These are phyloP conservation scores for Tragelaphus scriptus DNA, from an alignment of 2,113 vertebrate species.

Conservation along the genomic window DNA sequence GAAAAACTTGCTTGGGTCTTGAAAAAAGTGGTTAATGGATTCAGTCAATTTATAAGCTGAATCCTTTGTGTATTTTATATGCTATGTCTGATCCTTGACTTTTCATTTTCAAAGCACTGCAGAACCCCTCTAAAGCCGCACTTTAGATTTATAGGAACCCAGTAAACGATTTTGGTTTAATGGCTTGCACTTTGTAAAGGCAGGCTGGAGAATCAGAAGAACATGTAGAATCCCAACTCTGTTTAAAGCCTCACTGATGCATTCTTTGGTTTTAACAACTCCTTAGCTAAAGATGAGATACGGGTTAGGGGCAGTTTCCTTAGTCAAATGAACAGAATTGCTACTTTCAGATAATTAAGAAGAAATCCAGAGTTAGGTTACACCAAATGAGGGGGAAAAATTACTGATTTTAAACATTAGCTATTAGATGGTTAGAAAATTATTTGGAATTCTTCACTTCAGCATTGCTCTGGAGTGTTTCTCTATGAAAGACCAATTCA, in stretches of 20 bases:
- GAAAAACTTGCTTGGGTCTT: not conserved
- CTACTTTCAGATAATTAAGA: slow-evolving; percentile 8
- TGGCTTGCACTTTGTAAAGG: not conserved
- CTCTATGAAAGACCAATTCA: not conserved
- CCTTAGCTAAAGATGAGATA: not conserved
- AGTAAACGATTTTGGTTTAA: not conserved
- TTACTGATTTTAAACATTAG: not conserved
- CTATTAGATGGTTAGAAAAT: not conserved
- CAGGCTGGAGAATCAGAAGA: not conserved
- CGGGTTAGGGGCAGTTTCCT: not conserved
- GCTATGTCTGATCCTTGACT: not conserved
- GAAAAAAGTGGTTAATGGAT: not conserved
- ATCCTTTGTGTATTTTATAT: not conserved
- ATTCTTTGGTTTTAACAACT: not conserved
- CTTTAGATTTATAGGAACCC: not conserved
- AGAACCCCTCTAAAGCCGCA: not conserved
- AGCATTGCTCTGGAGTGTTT: not conserved
- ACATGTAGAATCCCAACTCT: not conserved
- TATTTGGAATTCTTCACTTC: not conserved
- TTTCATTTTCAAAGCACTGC: not conserved
- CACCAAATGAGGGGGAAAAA: not conserved
- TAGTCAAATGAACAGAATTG: not conserved
- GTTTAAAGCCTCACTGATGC: not conserved
- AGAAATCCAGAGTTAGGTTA: not conserved
- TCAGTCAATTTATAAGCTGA: not conserved